Conservation (phyloP, 2,113 vertebrate species). For the Zeus faber region DNA sequence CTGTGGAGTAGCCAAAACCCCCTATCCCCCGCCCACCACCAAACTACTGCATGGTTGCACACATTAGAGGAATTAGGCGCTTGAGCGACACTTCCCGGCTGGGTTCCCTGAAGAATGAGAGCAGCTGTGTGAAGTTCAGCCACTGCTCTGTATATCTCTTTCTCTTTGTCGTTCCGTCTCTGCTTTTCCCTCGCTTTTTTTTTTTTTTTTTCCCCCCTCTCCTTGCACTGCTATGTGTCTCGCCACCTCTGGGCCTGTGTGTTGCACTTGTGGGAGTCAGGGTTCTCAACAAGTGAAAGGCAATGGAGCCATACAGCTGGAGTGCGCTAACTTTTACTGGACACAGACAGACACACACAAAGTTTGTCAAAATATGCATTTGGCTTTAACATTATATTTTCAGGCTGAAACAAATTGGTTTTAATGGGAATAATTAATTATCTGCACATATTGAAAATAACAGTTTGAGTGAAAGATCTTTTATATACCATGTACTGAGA, state of each 20-base stretch:
- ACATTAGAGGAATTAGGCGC: conserved; percentile 90
- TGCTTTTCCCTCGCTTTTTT: conserved; percentile 47
- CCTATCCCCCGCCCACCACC: conserved; percentile 74
- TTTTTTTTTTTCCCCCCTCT: conserved; percentile 44
- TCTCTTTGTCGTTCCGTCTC: conserved; percentile 54
- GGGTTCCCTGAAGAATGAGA: conserved; percentile 93
- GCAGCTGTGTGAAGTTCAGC: conserved; percentile 85
- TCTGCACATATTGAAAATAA: too few relatives aligned
- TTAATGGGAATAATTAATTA: too few relatives aligned
- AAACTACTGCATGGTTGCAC: conserved; percentile 78
- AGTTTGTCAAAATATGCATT: too few relatives aligned
- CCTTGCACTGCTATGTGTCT: conserved; percentile 37
- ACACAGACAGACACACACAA: conserved; percentile 22
- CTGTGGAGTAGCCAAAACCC: conserved; percentile 58
- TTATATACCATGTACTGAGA: too few relatives aligned
- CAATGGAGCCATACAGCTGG: conserved; percentile 60
- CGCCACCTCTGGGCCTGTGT: conserved; percentile 67
- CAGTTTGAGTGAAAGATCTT: too few relatives aligned
- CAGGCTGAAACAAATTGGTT: too few relatives aligned
- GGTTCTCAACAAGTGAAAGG: conserved; percentile 62
- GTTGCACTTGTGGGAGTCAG: conserved; percentile 73
- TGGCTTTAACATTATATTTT: too few relatives aligned
- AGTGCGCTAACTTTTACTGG: conserved; percentile 33
- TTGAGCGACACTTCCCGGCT: conserved; percentile 81
- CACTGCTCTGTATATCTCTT: conserved; percentile 30